Evolutionary conservation across 1,140 invertebrate species (phyloP), one percentile per base, ranked within the genome.

Genomic region (Drosophila santomea): DNA sequence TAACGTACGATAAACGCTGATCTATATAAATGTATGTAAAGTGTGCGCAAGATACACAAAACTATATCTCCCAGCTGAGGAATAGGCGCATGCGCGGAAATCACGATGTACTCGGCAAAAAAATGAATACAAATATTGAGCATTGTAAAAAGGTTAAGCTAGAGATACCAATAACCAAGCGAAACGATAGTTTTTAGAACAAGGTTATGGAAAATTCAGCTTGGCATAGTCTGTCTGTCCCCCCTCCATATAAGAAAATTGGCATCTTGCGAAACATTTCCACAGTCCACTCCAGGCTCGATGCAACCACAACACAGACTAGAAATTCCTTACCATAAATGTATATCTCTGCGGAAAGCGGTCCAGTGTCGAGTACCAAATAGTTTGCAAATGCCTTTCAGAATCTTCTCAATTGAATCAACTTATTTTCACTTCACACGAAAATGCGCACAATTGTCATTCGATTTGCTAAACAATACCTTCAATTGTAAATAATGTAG

Each of bases 381-480:
- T 44, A 35, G n/a, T 69, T 69, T 44, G 39, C 25, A 15, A 36
- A 38, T 56, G 51, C 25, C 14, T 44, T 51, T 57, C 28, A 14
- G 50, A 69, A 15, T 44, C 7, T 56, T 51, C 36, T 28, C 35
- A 7, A 41, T 58, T 68, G 36, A 39, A 55, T 45, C 35, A 17
- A 35, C 11, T 36, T 64, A 28, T 55, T 69, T 69, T 35, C 20
- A 39, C 60, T 58, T 20, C 76, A 72, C 38, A 57, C 59, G 25
- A 23, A 66, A 88, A 86, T 88, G 79, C 83, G 83, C 83, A 86
- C 83, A 86, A 86, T 54, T 86, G 78, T 74, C 64, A 69, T 72
- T 60, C 23, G 63, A 79, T 78, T 81, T 56, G 38, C 68, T 35
- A 58, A 79, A 62, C 20, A 45, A 77, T 48, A 54, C 38, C 57